Evolutionary conservation across 2,888 invertebrate species (phyloP), one percentile per base, ranked within the genome.

Genomic region (Sarcophaga caerulescens): DNA sequence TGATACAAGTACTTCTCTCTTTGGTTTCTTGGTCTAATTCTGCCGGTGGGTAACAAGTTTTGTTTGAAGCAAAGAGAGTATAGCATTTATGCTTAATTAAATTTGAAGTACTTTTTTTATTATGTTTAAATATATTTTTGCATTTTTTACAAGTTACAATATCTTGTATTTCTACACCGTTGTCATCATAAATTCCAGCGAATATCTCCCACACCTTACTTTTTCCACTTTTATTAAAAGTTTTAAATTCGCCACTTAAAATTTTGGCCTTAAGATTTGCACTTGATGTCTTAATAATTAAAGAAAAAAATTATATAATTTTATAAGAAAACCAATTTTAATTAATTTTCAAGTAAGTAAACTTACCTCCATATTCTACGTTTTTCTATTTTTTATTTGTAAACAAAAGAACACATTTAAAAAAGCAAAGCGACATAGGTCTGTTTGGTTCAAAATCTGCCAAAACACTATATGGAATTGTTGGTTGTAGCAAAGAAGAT

Each of bases 161-260:
- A 44, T 11, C 21, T 66, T 66, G 57, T 19, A 76, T 10, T 59
- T 76, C 66, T 21, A 57, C 19, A 35, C 66, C 76, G 4, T 44
- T 66, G 35, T 57, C 66, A 66, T 76, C 8, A 4, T 21, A 76
- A 57, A 76, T 66, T 14, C 65, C 75, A n/a, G 3, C 52, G 17
- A n/a, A 76, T 14, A 66, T 11, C 5, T 65, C 57, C 65, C 66
- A 76, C 17, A 66, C 66, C 12, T 57, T 66, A 21, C 76, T 76
- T 76, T 66, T 76, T 21, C 35, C 65, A 4, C 3, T 44, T 21
- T 66, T 76, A 19, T 57, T 44, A 76, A 57, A 66, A 4, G 59
- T 66, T 57, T 19, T 44, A 35, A 44, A 76, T 10, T 76, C 14
- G 6, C 76, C 76, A 25, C n/a, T 75, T 52, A 35, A 21, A 75